A percentile compares a stretch with the other conserved stretches of the same genome.
Evolutionary conservation across 2,888 invertebrate species (phyloP).

Genomic region (Tryphoninae sp.): DNA sequence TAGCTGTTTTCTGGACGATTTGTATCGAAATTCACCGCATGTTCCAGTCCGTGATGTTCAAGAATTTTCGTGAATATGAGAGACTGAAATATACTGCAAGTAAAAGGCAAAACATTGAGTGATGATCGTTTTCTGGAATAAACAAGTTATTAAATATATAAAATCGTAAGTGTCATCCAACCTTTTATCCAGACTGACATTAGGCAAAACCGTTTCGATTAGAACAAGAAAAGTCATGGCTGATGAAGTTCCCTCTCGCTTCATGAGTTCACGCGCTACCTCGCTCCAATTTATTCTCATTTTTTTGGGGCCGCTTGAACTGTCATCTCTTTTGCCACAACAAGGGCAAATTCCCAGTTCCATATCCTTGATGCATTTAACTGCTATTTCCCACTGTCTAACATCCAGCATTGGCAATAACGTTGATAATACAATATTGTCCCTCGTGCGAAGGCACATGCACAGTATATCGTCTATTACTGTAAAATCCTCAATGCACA

Average conservation of each 20-base stretch:
- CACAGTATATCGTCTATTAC: slow-evolving; percentile 82
- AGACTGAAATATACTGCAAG: slow-evolving; percentile 76
- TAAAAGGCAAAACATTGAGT: not conserved
- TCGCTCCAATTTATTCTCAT: slow-evolving; percentile 84
- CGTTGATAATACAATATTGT: slow-evolving; percentile 83
- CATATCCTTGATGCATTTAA: slow-evolving; percentile 83
- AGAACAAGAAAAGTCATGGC: slow-evolving; percentile 84
- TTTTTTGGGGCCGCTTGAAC: slow-evolving; percentile 12
- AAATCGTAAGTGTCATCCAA: not conserved
- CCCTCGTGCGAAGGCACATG: slow-evolving; percentile 85
- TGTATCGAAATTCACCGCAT: slow-evolving; percentile 71
- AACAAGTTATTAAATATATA: slow-evolving; percentile 23
- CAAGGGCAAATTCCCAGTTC: slow-evolving; percentile 85
- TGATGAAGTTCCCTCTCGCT: slow-evolving; percentile 84
- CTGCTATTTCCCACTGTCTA: slow-evolving; percentile 84
- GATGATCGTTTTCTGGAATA: slow-evolving; percentile 8
- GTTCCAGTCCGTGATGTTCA: slow-evolving; percentile 73
- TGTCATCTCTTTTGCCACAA: slow-evolving; percentile 82
- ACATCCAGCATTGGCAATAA: slow-evolving; percentile 83
- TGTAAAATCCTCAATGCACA: slow-evolving; percentile 82
- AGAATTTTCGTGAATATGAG: slow-evolving; percentile 78
- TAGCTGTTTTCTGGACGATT: slow-evolving; percentile 68
- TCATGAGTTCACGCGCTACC: slow-evolving; percentile 84
- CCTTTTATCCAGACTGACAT: slow-evolving; percentile 84
- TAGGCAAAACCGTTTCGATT: slow-evolving; percentile 83